Base-by-base conservation (phyloP, 2,797 vertebrate genomes). In the Phataginus tetradactyla region DNA sequence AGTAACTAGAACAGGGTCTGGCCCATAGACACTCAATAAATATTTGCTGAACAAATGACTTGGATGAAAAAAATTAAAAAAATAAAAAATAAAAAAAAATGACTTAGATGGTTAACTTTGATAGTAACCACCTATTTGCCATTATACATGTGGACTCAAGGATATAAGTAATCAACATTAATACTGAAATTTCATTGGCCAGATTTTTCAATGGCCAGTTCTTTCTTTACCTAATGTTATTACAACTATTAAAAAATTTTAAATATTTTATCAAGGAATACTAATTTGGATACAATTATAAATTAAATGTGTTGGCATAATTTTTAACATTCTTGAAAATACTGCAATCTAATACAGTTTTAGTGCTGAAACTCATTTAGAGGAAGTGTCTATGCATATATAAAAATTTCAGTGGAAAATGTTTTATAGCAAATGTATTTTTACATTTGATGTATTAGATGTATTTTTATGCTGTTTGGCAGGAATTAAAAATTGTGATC, bases 341-440 rank as follows among this genome's bases (percentile, higher is more conserved):
- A 64, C 49, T 92, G 75, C 55, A 85, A 21, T 72, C 77, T 55
- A 15, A 78, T 72, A 74, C 10, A 84, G 21, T 94, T 96, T 87
- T 96, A 97, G 93, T 96, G 94, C 61, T 57, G 75, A 87, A 90
- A 32, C 0, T 93, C 37, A 92, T 89, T 90, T 86, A 12, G 64
- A 91, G 45, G 55, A 12, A 90, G 11, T 57, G 23, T 96, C 80
- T 72, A 1, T 71, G 34, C 21, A 90, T 94, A 91, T 95, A 15
- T 86, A 90, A 53, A 84, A 90, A 4, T 77, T 80, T 93, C 3
- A 17, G 37, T 91, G 91, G 68, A 81, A 89, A 97, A 69, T 96
- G 49, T 59, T 92, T 96, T 90, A 25, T 86, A 84, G 9, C 4
- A 80, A 15, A 63, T 94, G 12, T 88, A 45, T 45, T 45, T 45